Base-by-base conservation (phyloP, 2,888 invertebrate species). In the Chrysodeixis includens region DNA sequence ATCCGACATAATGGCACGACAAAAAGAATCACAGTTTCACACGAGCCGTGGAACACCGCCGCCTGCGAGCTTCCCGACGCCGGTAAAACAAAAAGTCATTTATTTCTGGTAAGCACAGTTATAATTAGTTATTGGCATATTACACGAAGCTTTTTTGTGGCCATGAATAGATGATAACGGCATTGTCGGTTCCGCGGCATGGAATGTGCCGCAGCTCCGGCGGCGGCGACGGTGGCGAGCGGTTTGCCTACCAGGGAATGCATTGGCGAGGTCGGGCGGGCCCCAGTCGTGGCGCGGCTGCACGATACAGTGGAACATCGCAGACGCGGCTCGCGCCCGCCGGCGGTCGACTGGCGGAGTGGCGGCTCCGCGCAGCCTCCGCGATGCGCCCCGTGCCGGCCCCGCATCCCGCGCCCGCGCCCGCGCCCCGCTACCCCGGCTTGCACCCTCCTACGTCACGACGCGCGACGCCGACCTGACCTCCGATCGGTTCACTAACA, bases 271-370 rank as follows among this genome's bases (percentile, higher is more conserved):
- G 76, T 97, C 96, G 87, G 96, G 96, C 86, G 96, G 95, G 75
- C 96, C 96, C 97, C 97, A 97, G 88, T 97, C 97, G 89, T 96
- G 96, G 86, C 96, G 96, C 93, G 97, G 97, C 94, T 97, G 97
- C 88, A 97, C 97, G 86, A 97, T 97, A 92, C 97, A 97, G 95
- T 97, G 97, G 94, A 97, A 97, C 97, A 97, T 97, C 46, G 66
- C 72, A 74, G 77, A 72, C 79, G 76, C 83, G 72, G 64, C 74
- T 66, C 82, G 79, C 80, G 72, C 78, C 81, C 82, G 83, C 84
- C 82, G 83, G 76, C 79, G 76, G 72, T 76, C 82, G 82, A 76
- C 82, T 80, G 83, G 72, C 76, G 64, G 35, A 57, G 56, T 70
- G 69, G 71, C 74, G 26, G 26, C 78, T 79, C 76, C 84, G 87